Conservation (phyloP, 2,888 invertebrate species). For the Hoplodrina blanda region DNA sequence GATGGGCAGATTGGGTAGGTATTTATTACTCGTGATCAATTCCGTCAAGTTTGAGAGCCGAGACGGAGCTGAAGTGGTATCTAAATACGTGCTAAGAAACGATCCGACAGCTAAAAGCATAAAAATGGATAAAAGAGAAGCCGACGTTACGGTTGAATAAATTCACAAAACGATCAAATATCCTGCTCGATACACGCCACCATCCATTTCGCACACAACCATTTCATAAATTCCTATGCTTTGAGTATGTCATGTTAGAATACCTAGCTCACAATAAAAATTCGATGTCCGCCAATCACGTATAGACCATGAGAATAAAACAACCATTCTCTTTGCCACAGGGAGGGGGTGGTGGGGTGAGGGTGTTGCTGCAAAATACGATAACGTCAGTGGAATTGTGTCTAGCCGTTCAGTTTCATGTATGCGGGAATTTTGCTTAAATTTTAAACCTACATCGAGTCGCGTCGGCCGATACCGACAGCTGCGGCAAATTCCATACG, state of each 20-base stretch:
- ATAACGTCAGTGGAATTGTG: constrained; percentile 73
- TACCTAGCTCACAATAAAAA: constrained; percentile 67
- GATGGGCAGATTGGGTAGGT: not conserved
- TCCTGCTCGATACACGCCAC: constrained; percentile 18
- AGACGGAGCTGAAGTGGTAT: constrained; percentile 9
- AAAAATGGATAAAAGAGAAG: constrained; percentile 26
- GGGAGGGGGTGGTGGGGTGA: constrained; percentile 50
- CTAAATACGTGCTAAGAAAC: constrained; percentile 29
- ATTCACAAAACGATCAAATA: constrained; percentile 46
- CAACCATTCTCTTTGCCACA: constrained; percentile 70
- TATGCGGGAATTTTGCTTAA: constrained; percentile 68
- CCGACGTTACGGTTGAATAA: constrained; percentile 36
- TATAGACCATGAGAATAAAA: constrained; percentile 72
- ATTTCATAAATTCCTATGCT: constrained; percentile 49
- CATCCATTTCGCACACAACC: constrained; percentile 37
- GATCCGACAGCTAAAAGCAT: constrained; percentile 32
- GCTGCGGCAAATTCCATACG: constrained; percentile 50
- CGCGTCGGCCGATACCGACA: constrained; percentile 56
- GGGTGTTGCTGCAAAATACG: constrained; percentile 67
- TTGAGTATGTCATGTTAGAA: constrained; percentile 53
- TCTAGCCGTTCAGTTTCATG: constrained; percentile 71
- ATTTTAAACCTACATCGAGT: constrained; percentile 67
- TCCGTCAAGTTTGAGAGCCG: constrained; percentile 10
- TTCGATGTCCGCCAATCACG: constrained; percentile 73
- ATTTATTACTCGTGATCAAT: constrained; percentile 28